Percentiles rank a stretch among this genome's conserved stretches.
These are phyloP conservation scores for Entomobrya proxima DNA, from an alignment of 2,888 invertebrate genomes.

Conservation along the genomic window DNA sequence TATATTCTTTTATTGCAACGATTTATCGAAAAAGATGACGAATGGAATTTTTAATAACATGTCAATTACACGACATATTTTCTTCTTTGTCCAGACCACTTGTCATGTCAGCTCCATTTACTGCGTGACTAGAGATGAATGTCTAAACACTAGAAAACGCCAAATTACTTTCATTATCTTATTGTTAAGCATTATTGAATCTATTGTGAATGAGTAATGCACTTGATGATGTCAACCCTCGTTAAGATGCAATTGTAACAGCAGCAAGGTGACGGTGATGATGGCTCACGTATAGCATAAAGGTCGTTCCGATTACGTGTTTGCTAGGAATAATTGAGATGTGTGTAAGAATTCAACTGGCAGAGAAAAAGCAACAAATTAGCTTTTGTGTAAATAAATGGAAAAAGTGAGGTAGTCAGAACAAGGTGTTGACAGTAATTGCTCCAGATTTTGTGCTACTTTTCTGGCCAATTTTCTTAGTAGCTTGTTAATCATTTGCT, in stretches of 20 bases:
- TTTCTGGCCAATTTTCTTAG: constrained; percentile 27
- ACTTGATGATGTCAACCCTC: constrained; percentile 3
- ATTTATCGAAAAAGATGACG: constrained; percentile 28
- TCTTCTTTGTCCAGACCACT: constrained; percentile 18
- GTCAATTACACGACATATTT: constrained; percentile 23
- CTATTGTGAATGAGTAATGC: background rate
- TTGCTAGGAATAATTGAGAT: constrained; percentile 6
- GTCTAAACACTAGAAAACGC: background rate
- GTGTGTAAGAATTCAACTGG: background rate
- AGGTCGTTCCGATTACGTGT: background rate
- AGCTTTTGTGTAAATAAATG: constrained; percentile 1
- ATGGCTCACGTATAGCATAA: no score
- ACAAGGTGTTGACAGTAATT: constrained; percentile 52
- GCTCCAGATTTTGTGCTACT: constrained; percentile 42
- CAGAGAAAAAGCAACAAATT: background rate
- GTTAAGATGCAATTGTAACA: constrained; percentile 5
- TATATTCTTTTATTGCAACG: constrained; percentile 26
- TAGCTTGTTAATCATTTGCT: constrained; percentile 18
- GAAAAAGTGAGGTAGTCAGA: constrained; percentile 16
- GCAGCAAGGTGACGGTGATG: background rate
- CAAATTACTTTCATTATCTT: background rate
- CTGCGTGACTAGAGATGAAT: background rate
- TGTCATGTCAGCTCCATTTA: background rate
- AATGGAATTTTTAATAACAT: constrained; percentile 1
- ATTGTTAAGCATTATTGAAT: background rate